Base-by-base conservation (phyloP, 2,797 vertebrate species). In the Masticophis lateralis region DNA sequence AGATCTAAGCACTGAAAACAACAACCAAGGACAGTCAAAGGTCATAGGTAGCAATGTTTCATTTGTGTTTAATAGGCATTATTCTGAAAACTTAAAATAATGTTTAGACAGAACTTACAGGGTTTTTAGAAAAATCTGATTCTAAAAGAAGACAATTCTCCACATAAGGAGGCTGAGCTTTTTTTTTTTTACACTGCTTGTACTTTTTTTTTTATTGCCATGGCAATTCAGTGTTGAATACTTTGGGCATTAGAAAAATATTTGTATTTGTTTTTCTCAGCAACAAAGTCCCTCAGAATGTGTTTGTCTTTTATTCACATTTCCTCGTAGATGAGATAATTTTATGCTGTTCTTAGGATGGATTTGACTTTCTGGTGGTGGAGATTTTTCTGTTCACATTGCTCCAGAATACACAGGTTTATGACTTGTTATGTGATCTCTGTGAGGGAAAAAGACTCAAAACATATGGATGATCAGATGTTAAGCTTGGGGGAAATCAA, bases 391-490 rank as follows among this genome's bases (percentile, higher is more conserved):
- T 89, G 95, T 92, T 94, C 96, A 94, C 18, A 1, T 94, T 95
- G 92, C 88, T 97, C 90, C 95, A 96, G 90, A 97, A 95, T 74
- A 94, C 95, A 94, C 92, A 96, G 92, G 94, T 97, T 97, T 97
- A 93, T 97, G 96, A 95, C 94, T 97, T 95, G 91, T 90, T 95
- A 95, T 96, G 96, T 92, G 97, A 95, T 97, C 94, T 98, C 96
- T 91, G 57, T 6, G 95, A 97, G 96, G 94, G 95, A 90, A 95
- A 97, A 98, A 97, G 97, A 97, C 96, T 97, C 95, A 96, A 97
- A 97, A 96, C 97, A 98, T 98, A 97, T 97, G 96, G 97, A 90
- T 97, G 95, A 97, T 98, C 97, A 98, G 97, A 97, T 97, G 97
- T 97, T 97, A 97, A 94, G 92, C 94, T 97, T 96, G 93, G 95